phyloP scores from a whole-genome alignment of 2,797 vertebrate genomes.

The Mycteria americana region DNA sequence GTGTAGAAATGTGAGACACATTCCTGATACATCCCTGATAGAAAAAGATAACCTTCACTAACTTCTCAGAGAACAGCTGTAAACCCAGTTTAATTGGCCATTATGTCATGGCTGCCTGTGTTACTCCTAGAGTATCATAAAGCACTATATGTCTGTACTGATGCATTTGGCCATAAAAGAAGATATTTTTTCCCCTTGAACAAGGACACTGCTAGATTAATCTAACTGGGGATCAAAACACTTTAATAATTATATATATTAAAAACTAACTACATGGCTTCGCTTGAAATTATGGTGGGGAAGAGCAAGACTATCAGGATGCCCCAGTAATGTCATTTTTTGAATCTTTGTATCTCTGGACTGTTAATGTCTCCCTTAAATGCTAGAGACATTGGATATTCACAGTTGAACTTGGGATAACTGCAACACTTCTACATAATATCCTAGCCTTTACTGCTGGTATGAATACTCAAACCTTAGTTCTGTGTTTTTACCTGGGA shows the following conservation, averaged over 20 bases:
- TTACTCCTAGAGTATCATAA: conserved; percentile 1
- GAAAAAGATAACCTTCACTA: neutral
- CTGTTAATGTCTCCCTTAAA: neutral
- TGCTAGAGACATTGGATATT: neutral
- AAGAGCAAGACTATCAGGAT: neutral
- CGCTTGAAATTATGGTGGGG: neutral
- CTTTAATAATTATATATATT: neutral
- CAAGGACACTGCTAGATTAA: neutral
- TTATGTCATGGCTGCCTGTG: neutral
- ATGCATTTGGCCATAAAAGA: conserved; percentile 13
- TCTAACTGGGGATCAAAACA: neutral
- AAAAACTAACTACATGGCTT: neutral
- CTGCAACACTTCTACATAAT: neutral
- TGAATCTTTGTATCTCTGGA: neutral
- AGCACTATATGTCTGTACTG: neutral
- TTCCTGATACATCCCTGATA: neutral
- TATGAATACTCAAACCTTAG: neutral
- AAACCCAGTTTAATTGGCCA: conserved; percentile 41
- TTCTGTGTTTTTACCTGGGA: neutral
- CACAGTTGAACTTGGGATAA: neutral
- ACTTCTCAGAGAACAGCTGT: conserved; percentile 10
- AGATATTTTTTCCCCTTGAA: neutral
- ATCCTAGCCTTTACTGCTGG: neutral
- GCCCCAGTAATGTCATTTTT: neutral
- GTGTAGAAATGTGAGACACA: neutral